Conservation (phyloP, 2,888 invertebrate genomes). For the Caenorhabditis uteleia region DNA sequence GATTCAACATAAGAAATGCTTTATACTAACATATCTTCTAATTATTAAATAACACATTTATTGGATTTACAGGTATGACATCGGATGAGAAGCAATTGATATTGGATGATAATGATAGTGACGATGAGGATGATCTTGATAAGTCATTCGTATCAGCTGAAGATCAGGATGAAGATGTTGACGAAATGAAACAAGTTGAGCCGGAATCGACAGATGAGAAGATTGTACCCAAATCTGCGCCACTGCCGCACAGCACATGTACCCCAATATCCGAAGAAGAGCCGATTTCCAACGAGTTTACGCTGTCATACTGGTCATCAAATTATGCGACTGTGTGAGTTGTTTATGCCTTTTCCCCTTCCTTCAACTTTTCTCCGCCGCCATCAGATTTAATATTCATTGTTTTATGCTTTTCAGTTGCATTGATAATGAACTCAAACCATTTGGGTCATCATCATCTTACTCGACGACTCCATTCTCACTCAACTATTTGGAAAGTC, state of each 20-base stretch:
- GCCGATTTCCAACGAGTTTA: conserved; percentile 15
- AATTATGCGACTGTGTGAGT: conserved; percentile 24
- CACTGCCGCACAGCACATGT: too few species aligned
- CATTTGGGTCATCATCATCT: conserved; percentile 33
- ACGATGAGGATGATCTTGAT: conserved; percentile 49
- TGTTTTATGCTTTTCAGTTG: conserved; percentile 10
- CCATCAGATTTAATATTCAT: not conserved
- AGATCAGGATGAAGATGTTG: conserved; percentile 16
- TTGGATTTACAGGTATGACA: too few species aligned
- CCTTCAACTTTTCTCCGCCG: not conserved
- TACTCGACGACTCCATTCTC: conserved; percentile 21
- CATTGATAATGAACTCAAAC: conserved; percentile 41
- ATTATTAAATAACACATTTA: too few species aligned
- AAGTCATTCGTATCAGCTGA: conserved; percentile 11
- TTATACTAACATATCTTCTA: too few species aligned
- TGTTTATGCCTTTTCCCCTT: not conserved
- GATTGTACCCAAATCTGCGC: conserved; percentile 4
- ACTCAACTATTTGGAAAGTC: conserved; percentile 26
- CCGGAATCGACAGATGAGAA: conserved; percentile 4
- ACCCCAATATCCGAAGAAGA: conserved; percentile 2
- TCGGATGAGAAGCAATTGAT: too few species aligned
- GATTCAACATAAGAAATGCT: too few species aligned
- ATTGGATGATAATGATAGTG: conserved; percentile 23
- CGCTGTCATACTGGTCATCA: conserved; percentile 34
- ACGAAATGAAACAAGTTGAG: conserved; percentile 13